Conservation (phyloP, 2,113 vertebrate species). For the Accipiter virgatus region DNA sequence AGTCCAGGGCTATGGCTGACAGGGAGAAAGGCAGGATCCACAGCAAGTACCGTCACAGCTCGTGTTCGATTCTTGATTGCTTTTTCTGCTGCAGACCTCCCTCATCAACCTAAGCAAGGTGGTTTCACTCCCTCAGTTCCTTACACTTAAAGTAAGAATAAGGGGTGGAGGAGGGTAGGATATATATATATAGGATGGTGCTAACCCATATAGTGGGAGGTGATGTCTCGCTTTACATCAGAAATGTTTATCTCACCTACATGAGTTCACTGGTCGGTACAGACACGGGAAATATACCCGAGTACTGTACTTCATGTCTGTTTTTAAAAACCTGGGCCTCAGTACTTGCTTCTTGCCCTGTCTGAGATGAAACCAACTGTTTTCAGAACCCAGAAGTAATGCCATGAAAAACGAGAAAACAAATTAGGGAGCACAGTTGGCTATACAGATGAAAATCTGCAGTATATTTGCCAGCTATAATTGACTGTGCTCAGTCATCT, state of each 20-base stretch:
- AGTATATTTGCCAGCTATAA: neutral
- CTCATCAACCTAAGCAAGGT: neutral
- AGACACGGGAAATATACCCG: neutral
- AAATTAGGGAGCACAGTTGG: neutral
- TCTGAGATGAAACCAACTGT: neutral
- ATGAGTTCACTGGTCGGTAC: neutral
- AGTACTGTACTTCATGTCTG: accelerated
- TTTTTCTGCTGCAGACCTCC: neutral
- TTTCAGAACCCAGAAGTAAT: neutral
- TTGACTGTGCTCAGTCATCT: neutral
- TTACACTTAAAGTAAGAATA: neutral
- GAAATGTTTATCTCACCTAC: neutral
- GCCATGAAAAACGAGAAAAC: neutral
- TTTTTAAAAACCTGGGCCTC: neutral
- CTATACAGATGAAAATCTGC: neutral
- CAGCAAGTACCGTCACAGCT: neutral
- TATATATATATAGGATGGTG: neutral
- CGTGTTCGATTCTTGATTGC: neutral
- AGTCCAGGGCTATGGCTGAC: neutral
- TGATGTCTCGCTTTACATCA: neutral
- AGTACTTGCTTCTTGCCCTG: neutral
- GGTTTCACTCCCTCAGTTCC: neutral
- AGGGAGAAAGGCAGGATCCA: neutral
- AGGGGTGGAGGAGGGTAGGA: neutral
- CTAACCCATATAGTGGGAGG: neutral